phyloP scores from a whole-genome alignment of 2,888 invertebrate species.

The Ectemnius continuus region DNA sequence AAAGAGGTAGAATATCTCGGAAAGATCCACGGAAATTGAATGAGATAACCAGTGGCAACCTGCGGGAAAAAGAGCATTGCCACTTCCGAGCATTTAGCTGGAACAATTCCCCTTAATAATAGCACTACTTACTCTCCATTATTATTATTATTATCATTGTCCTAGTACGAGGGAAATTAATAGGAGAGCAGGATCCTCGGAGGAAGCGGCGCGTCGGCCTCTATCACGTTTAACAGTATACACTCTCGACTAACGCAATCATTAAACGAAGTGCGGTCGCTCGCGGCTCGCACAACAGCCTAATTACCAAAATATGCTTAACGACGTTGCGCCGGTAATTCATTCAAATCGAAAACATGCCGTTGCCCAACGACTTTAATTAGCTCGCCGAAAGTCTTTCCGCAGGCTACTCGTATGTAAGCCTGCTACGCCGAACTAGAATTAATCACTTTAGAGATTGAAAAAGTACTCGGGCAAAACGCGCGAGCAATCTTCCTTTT shows the following conservation, averaged over 20 bases:
- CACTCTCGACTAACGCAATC: constrained; percentile 7
- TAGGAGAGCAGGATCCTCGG: background rate
- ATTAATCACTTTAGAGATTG: too few species aligned
- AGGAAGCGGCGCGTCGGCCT: background rate
- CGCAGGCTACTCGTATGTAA: too few species aligned
- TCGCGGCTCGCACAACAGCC: background rate
- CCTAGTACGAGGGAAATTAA: constrained; percentile 5
- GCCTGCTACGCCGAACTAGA: too few species aligned
- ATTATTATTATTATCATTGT: background rate
- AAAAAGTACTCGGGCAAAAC: too few species aligned
- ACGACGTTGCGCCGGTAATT: constrained; percentile 28
- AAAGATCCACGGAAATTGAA: background rate
- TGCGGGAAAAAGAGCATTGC: background rate
- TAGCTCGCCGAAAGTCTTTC: background rate
- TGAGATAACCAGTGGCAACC: background rate
- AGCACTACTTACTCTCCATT: background rate
- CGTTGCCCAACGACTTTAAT: constrained; percentile 22
- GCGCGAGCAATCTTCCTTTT: too few species aligned
- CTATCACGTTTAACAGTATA: background rate
- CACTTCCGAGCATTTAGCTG: background rate
- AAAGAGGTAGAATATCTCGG: too few species aligned
- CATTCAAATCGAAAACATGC: constrained; percentile 29
- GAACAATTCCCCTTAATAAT: constrained; percentile 7
- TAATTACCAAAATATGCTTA: constrained; percentile 7
- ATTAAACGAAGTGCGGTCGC: background rate